These are phyloP conservation scores for Pycnomerus fuliginosus DNA, from an alignment of 2,888 invertebrate species.

Conservation along the genomic window DNA sequence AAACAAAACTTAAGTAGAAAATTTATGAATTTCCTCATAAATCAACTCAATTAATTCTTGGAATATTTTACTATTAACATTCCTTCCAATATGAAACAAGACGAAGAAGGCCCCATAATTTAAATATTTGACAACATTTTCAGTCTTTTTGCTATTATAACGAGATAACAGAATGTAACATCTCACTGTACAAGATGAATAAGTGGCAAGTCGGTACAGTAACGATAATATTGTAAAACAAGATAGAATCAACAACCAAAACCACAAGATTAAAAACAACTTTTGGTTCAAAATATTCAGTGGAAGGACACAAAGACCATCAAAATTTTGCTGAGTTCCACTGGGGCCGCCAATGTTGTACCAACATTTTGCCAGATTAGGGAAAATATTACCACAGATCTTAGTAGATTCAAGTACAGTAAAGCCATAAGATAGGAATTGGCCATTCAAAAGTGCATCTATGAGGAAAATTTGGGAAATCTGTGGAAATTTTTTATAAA, in stretches of 20 bases:
- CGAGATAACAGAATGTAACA: slow-evolving; percentile 63
- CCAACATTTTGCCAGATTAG: slow-evolving; percentile 68
- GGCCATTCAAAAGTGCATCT: slow-evolving; percentile 64
- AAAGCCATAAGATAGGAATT: slow-evolving; percentile 65
- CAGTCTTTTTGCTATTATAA: too few species aligned
- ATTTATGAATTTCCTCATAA: too few species aligned
- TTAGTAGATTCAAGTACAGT: too few species aligned
- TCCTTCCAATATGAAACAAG: slow-evolving; percentile 72
- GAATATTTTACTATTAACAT: slow-evolving; percentile 69
- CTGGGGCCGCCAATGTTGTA: slow-evolving; percentile 61
- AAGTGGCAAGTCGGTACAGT: too few species aligned
- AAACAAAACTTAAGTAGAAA: too few species aligned
- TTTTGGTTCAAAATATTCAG: slow-evolving; percentile 80
- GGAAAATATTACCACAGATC: too few species aligned
- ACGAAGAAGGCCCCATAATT: slow-evolving; percentile 78
- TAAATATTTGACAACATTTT: slow-evolving; percentile 55
- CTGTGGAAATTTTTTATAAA: slow-evolving; percentile 50
- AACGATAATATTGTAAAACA: slow-evolving; percentile 62
- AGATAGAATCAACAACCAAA: slow-evolving; percentile 73
- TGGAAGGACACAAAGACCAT: slow-evolving; percentile 73
- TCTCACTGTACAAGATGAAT: too few species aligned
- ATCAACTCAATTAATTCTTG: slow-evolving; percentile 65
- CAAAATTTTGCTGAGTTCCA: slow-evolving; percentile 59
- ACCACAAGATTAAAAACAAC: slow-evolving; percentile 72
- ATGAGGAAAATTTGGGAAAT: slow-evolving; percentile 68